Evolutionary conservation across 2,888 invertebrate species (phyloP), one percentile per base, ranked within the genome.

Genomic region (Esperia sulphurella): DNA sequence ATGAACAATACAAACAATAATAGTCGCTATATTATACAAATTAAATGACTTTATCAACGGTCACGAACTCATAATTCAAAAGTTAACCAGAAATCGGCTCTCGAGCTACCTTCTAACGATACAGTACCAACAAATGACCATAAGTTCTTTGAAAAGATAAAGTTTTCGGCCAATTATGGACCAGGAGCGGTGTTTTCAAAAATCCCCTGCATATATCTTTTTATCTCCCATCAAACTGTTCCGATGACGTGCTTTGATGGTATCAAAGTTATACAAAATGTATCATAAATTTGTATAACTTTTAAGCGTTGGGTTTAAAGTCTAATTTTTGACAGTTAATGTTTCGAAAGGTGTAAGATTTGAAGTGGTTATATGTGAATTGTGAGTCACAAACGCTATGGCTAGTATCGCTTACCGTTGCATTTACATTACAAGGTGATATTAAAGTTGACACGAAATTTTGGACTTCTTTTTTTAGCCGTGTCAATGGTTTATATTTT

Each of bases 91-190:
- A 66, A 58, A 63, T 62, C 54, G 51, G 48, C 56, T 59, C 62
- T 62, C 61, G 58, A 53, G 79, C 78, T 79, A 76, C 81, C 65
- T 72, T 12, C 28, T 68, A 68, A 71, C 71, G 52, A 69, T 72
- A 71, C 66, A 60, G 65, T 64, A 65, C 71, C 75, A 71, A 86
- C 68, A 81, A 86, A 83, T 77, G 82, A 76, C 82, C 82, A 80
- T 76, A 75, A 75, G 61, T 88, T 87, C 87, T 74, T 67, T 76
- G 87, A 86, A 88, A 65, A 83, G 81, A 84, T 87, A 83, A 86
- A 79, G 63, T 74, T 75, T 76, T 71, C 57, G 65, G 62, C 84
- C 87, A 86, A 85, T 87, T 87, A 86, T 77, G 76, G 79, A 57
- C 59, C 72, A 61, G 64, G 62, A 74, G 82, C 83, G 81, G 83